Conservation (phyloP, 2,113 vertebrate genomes). For the Lathamus discolor region DNA sequence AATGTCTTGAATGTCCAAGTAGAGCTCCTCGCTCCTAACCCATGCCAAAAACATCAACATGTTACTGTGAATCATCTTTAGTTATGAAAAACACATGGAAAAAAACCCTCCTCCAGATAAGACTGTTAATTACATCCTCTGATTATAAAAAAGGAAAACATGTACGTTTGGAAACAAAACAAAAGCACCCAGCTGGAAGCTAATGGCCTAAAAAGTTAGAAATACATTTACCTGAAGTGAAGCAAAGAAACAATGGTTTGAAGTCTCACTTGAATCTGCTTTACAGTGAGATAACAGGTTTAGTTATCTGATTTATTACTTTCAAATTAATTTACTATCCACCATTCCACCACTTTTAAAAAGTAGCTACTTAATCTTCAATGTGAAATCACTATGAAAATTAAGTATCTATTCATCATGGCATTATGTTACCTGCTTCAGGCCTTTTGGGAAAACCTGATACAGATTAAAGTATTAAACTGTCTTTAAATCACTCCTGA, state of each 20-base stretch:
- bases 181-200: neutral
- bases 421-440: neutral
- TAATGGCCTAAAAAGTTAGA: neutral
- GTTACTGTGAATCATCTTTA: neutral
- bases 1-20: neutral
- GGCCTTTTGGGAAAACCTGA: neutral
- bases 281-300: neutral
- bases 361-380: slow-evolving; percentile 3
- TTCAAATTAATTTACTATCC: neutral
- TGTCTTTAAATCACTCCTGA: neutral
- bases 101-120: neutral
- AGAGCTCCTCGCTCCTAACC: neutral
- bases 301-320: neutral
- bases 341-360: neutral
- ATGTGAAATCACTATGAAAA: slow-evolving; percentile 1
- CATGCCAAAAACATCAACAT: neutral
- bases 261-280: neutral
- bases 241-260: neutral
- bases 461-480: slow-evolving; percentile 49
- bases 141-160: neutral
- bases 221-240: neutral
- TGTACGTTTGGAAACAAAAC: neutral
- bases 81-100: neutral
- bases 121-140: neutral
- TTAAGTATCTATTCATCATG: neutral